A percentile compares a stretch with the other conserved stretches of the same genome.
phyloP scores from a whole-genome alignment of 2,113 vertebrate genomes.

The Oreochromis niloticus region DNA sequence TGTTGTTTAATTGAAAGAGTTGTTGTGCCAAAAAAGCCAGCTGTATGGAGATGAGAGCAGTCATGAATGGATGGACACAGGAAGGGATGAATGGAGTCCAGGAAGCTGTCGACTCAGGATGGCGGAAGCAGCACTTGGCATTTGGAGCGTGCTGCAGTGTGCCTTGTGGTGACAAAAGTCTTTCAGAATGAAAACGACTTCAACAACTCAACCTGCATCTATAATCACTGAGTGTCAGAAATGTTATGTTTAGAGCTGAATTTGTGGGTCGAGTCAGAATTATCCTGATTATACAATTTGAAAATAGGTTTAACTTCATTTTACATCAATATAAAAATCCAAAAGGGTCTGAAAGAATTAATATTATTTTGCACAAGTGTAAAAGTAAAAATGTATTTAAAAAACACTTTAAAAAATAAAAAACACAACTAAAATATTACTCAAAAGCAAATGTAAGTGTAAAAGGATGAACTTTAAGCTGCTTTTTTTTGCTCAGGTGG shows the following conservation, averaged over 20 bases:
- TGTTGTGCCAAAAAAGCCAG: constrained; percentile 44
- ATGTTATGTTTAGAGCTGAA: not conserved
- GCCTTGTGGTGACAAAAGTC: not conserved
- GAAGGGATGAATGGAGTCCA: constrained; percentile 47
- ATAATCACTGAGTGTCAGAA: not conserved
- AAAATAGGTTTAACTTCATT: not conserved
- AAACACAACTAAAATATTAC: not conserved
- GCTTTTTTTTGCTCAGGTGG: not conserved
- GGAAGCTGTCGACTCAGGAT: constrained; percentile 42
- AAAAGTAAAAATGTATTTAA: not conserved
- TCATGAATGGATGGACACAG: constrained; percentile 60
- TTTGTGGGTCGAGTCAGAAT: not conserved
- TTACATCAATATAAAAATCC: not conserved
- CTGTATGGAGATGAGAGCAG: constrained; percentile 64
- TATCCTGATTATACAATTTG: not conserved
- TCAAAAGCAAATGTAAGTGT: not conserved
- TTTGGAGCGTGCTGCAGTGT: not conserved
- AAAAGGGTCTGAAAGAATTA: not conserved
- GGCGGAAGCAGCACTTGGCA: constrained; percentile 33
- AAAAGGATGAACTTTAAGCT: not conserved
- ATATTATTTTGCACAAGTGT: not conserved
- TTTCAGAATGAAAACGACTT: constrained; percentile 1
- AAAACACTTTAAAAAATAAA: not conserved
- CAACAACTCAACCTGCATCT: not conserved
- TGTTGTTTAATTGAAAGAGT: constrained; percentile 36